Conservation (phyloP, 2,113 vertebrate genomes). For the Brachirus orientalis region DNA sequence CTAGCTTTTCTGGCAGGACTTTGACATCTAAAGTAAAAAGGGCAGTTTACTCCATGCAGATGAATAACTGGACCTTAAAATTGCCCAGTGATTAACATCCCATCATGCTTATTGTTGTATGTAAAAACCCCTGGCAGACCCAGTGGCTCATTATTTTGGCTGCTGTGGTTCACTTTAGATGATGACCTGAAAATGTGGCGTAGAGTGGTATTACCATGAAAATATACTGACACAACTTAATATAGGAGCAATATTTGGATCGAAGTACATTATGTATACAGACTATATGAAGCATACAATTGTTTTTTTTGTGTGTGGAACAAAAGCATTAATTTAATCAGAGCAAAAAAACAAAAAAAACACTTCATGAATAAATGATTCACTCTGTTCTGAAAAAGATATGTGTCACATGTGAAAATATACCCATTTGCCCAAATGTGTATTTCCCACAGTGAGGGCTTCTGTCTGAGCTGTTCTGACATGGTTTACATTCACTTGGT, state of each 20-base stretch:
- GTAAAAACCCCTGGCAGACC: slow-evolving; percentile 34
- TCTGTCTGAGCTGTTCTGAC: slow-evolving; percentile 58
- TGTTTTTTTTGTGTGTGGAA: slow-evolving; percentile 27
- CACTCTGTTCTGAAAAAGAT: slow-evolving; percentile 56
- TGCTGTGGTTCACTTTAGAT: slow-evolving; percentile 21
- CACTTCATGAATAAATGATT: slow-evolving; percentile 48
- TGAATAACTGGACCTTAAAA: slow-evolving; percentile 15
- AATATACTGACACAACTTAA: neutral
- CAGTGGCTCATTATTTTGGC: slow-evolving; percentile 41
- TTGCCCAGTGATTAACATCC: slow-evolving; percentile 37
- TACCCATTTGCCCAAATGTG: slow-evolving; percentile 49
- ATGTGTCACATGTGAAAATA: slow-evolving; percentile 55
- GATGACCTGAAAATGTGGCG: neutral
- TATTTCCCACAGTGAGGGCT: slow-evolving; percentile 62
- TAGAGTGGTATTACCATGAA: neutral
- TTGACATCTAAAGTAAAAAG: slow-evolving; percentile 17
- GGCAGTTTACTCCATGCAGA: slow-evolving; percentile 11
- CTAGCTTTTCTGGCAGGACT: slow-evolving; percentile 24
- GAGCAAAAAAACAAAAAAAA: slow-evolving; percentile 3
- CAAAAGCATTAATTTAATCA: slow-evolving; percentile 33
- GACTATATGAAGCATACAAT: slow-evolving; percentile 22
- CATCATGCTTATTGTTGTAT: slow-evolving; percentile 35
- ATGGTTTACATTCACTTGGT: slow-evolving; percentile 29
- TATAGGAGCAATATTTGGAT: neutral
- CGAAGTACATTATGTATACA: slow-evolving; percentile 6